phyloP scores from a whole-genome alignment of 1,140 invertebrate genomes.

The Apocrypta bakeri region DNA sequence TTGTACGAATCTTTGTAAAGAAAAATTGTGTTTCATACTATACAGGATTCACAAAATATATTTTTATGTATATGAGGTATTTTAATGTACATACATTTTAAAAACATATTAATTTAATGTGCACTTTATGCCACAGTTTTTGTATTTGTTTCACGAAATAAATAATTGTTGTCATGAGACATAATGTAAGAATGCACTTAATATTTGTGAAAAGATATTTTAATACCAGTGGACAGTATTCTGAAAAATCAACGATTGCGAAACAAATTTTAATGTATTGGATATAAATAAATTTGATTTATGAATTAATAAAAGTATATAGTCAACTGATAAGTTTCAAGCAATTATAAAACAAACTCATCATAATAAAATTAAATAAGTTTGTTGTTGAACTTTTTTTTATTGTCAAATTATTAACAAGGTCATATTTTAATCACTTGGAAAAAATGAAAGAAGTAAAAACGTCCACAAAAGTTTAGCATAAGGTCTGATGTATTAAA shows the following conservation, averaged over 20 bases:
- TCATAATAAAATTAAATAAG: no score
- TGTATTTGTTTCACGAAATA: background rate
- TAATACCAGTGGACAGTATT: background rate
- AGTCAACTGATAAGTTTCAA: no score
- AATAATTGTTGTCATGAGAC: background rate
- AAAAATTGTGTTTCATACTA: background rate
- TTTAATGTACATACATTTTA: background rate
- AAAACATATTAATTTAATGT: background rate
- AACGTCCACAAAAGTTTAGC: no score
- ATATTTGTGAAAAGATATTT: constrained; percentile 24
- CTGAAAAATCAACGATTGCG: background rate
- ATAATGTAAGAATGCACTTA: background rate
- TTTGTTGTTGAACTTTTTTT: no score
- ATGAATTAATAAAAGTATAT: background rate
- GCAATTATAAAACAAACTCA: no score
- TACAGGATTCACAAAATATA: background rate
- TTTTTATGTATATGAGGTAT: background rate
- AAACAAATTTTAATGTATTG: background rate
- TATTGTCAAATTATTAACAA: no score
- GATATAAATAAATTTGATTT: background rate
- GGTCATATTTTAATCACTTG: no score
- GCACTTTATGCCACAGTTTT: background rate
- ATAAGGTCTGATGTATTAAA: no score
- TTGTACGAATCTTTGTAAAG: background rate
- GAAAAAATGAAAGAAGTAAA: no score